These are phyloP conservation scores for Neogale vison DNA, from an alignment of 2,113 vertebrate genomes.

Conservation along the genomic window DNA sequence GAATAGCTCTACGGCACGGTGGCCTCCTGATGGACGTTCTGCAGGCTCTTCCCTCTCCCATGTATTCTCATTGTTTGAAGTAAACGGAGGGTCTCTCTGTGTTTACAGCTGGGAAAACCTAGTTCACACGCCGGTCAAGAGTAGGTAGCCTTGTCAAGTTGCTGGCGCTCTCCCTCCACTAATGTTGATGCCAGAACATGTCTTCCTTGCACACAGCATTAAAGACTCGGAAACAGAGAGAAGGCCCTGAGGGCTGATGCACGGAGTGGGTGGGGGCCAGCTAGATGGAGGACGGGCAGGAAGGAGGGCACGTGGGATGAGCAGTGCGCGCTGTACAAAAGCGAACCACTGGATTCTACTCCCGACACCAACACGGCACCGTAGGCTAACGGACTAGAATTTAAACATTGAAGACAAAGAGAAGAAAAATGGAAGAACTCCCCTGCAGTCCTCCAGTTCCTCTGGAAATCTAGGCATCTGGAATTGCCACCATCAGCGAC, in stretches of 20 bases:
- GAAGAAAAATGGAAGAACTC: neutral
- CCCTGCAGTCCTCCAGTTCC: rapidly evolving
- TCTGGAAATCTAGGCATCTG: neutral
- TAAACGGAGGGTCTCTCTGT: neutral
- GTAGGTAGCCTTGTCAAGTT: neutral
- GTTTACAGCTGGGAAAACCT: neutral
- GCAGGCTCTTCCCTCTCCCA: no score
- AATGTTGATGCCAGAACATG: neutral
- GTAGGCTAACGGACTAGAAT: neutral
- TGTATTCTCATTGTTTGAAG: neutral
- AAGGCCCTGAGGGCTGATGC: neutral
- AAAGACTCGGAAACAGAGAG: neutral
- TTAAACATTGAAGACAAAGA: neutral
- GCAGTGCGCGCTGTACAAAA: neutral
- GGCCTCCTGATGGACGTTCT: no score
- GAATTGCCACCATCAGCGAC: neutral
- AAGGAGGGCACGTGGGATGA: neutral
- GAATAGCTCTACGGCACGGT: neutral
- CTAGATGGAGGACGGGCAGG: rapidly evolving
- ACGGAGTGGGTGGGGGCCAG: no score
- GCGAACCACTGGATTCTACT: neutral
- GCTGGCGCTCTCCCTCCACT: no score
- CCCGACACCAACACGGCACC: neutral
- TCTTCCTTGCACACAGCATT: neutral
- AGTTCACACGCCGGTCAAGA: neutral